Evolutionary conservation across 2,888 invertebrate genomes (phyloP), one percentile per base, ranked within the genome.

Genomic region (Apotomis turbidana): DNA sequence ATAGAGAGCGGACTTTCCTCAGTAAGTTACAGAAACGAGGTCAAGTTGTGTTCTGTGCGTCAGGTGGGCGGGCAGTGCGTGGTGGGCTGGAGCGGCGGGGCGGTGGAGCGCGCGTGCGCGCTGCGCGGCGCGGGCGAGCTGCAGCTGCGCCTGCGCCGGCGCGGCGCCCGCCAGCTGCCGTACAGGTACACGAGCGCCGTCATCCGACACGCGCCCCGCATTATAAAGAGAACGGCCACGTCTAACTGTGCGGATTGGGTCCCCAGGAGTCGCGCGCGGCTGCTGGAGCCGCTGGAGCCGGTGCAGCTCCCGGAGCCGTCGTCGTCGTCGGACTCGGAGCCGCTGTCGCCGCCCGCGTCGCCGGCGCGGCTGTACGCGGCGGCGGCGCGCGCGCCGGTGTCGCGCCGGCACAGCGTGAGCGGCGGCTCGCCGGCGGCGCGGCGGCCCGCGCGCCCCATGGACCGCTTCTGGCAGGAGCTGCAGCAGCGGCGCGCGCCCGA

Each of bases 341-440:
- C 89, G 78, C 85, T 89, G 77, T 91, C 91, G 54, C 91, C 90
- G 79, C 91, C 92, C 76, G 91, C 90, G 74, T 90, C 93, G 77
- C 91, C 87, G 80, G 83, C 86, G 71, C 81, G n/a, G n/a, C n/a
- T n/a, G n/a, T n/a, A n/a, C n/a, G n/a, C 87, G 80, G 83, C 86
- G 71, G 81, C 81, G 78, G 86, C 81, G 74, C 78, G 79, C 49
- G 0, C 44, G 44, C 44, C 44, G 44, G 44, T 4, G 44, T 3
- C 96, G 64, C 94, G 98, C 10, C 94, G 98, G 15, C 97, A 98
- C 79, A 97, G 98, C 1, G 97, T 98, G 77, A 96, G 98, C 79
- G 98, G 98, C 13, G 96, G 95, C 71, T 80, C 88, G 95, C 46
- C 95, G 96, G 70, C 94, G 94, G 74, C 94, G 95, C 78, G 94